Base-by-base conservation (phyloP, 2,113 vertebrate species). In the Zapus hudsonius region DNA sequence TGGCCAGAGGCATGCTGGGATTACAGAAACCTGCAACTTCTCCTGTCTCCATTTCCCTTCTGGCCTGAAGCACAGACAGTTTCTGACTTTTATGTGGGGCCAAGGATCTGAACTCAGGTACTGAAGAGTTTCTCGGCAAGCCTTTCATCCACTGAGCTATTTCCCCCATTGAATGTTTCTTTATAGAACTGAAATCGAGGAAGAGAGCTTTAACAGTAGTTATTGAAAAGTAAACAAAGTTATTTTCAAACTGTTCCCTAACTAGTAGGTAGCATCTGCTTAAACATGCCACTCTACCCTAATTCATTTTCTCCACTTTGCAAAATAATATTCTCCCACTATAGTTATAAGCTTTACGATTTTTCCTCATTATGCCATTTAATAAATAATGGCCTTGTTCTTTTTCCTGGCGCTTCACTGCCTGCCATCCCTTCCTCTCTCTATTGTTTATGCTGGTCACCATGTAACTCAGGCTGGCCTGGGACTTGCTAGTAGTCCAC, bases 301-400 rank as follows among this genome's bases (percentile, higher is more conserved):
- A 44, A 84, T 59, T 89, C 63, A 76, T 76, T 84, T 74, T 87
- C 76, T 91, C 84, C 4, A 47, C 38, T 93, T 87, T 75, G 64
- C 33, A 80, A 95, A 89, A 57, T n/a, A 88, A 29, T 55, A n/a
- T 69, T 64, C 47, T 59, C 40, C 59, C 55, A n/a, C 66, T 11
- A 80, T 5, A 61, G 63, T 47, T 67, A 20, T 4, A 36, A 15
- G 5, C 20, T 47, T 78, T 27, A 23, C 93, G 42, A 19, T 31
- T 38, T 61, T 57, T 69, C 36, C 82, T 72, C 31, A 47, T 61
- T 76, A 57, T 57, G 31, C 82, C 47, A 72, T 44, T 90, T 84
- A 55, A 70, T 8, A 91, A 44, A 69, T 33, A 57, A n/a, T 25
- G 36, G 22, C 20, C 33, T 31, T 47, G 66, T 42, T 13, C 84